phyloP scores from a whole-genome alignment of 2,113 vertebrate genomes.

The Tauraco erythrolophus region DNA sequence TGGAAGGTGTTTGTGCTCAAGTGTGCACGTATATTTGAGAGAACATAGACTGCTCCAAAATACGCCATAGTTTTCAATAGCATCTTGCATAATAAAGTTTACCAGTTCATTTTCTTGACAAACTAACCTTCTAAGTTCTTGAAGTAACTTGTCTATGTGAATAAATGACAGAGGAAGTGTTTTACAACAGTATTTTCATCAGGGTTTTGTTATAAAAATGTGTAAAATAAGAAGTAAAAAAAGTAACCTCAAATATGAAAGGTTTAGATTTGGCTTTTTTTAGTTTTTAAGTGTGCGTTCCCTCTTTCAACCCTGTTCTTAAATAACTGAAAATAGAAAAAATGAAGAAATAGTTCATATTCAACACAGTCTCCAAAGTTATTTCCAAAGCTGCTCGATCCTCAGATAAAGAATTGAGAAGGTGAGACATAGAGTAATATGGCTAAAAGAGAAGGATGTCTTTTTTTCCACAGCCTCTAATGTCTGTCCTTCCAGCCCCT shows the following conservation, averaged over 20 bases:
- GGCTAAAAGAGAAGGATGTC: not conserved
- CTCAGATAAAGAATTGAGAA: not conserved
- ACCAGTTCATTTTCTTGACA: not conserved
- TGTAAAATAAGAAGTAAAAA: not conserved
- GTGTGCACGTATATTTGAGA: not conserved
- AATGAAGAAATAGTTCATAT: not conserved
- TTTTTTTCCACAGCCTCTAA: not conserved
- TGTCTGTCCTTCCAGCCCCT: not conserved
- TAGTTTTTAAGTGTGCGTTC: not conserved
- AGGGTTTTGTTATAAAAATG: not conserved
- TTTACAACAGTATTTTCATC: not conserved
- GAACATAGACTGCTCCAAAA: not conserved
- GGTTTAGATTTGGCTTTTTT: not conserved
- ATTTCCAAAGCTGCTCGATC: not conserved
- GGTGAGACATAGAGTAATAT: not conserved
- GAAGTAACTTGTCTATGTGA: not conserved
- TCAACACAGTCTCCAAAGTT: not conserved
- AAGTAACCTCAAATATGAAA: not conserved
- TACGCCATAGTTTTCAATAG: not conserved
- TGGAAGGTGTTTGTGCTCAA: not conserved
- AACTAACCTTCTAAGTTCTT: not conserved
- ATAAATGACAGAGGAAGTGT: not conserved
- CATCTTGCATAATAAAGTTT: not conserved
- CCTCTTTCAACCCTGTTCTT: not conserved
- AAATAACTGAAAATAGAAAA: not conserved